phyloP scores from a whole-genome alignment of 2,797 vertebrate species.

The Benthosema pterotum region DNA sequence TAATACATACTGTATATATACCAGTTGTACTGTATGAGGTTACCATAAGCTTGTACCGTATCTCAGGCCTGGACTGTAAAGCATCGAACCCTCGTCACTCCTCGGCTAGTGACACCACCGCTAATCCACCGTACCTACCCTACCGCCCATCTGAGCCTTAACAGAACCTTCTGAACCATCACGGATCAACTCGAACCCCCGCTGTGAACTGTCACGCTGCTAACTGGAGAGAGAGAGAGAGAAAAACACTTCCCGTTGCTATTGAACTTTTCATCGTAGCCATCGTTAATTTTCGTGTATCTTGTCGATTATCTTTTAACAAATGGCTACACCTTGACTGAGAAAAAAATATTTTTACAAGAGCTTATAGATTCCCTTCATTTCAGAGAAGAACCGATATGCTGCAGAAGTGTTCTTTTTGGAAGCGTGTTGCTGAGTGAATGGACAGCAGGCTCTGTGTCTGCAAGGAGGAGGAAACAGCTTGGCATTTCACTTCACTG shows the following conservation, averaged over 20 bases:
- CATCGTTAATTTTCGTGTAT: background rate
- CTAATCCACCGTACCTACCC: background rate
- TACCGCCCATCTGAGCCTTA: conserved; percentile 51
- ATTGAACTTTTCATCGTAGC: conserved; percentile 14
- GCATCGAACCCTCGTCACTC: background rate
- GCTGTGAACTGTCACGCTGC: conserved; percentile 47
- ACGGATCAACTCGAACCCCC: conserved; percentile 27
- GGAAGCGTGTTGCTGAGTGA: conserved; percentile 8
- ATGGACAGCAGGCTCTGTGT: conserved; percentile 19
- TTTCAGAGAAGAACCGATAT: background rate
- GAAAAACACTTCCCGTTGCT: conserved; percentile 19
- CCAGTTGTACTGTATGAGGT: conserved; percentile 21
- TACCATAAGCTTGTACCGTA: conserved; percentile 40
- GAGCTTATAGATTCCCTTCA: background rate
- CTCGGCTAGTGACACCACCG: background rate
- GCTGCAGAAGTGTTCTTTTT: conserved; percentile 19
- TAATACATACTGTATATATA: conserved; percentile 31
- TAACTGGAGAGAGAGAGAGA: conserved; percentile 33
- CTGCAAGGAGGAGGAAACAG: conserved; percentile 9
- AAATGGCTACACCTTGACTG: conserved; percentile 14
- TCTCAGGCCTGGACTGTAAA: conserved; percentile 44
- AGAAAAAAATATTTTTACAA: background rate
- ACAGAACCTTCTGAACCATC: conserved; percentile 18
- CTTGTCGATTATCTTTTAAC: conserved; percentile 3
- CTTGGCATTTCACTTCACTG: conserved; percentile 30